Evolutionary conservation across 2,797 vertebrate species (phyloP).

Genomic region (Premnoplex brunnescens): DNA sequence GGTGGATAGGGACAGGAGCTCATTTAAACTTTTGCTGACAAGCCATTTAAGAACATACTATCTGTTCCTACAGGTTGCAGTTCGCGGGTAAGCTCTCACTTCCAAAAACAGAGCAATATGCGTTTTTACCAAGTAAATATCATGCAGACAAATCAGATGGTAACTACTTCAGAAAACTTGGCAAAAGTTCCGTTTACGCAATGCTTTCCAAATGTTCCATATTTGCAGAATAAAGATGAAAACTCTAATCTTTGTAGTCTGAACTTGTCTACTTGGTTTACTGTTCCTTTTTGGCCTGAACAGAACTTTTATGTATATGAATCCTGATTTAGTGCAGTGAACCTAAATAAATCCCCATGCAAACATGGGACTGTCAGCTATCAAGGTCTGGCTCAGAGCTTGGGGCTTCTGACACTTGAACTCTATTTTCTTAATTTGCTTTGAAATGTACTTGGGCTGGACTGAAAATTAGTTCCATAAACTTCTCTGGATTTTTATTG

Average conservation of each 20-base stretch:
- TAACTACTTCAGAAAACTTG: slow-evolving; percentile 65
- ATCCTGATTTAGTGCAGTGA: slow-evolving; percentile 11
- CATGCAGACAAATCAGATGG: slow-evolving; percentile 55
- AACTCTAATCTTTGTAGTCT: slow-evolving; percentile 61
- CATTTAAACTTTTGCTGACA: slow-evolving; percentile 7
- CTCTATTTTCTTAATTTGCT: not conserved
- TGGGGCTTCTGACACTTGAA: not conserved
- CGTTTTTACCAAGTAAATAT: slow-evolving; percentile 57
- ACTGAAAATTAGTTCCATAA: not conserved
- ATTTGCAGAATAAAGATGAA: slow-evolving; percentile 51
- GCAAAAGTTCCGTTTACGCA: slow-evolving; percentile 63
- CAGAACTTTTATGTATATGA: not conserved
- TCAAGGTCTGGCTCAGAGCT: not conserved
- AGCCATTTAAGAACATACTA: not conserved
- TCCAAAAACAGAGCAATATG: slow-evolving; percentile 51
- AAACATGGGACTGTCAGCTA: not conserved
- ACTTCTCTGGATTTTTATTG: not conserved
- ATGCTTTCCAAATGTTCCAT: slow-evolving; percentile 66
- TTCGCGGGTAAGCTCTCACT: slow-evolving; percentile 16
- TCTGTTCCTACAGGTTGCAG: not conserved
- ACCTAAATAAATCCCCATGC: slow-evolving; percentile 12
- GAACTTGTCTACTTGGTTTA: slow-evolving; percentile 49
- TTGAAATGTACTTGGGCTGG: not conserved
- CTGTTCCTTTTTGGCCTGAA: slow-evolving; percentile 39
- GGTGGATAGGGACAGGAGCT: not conserved